Percentiles rank a stretch among this genome's conserved stretches.
Evolutionary conservation across 2,888 invertebrate genomes (phyloP).

Genomic region (Campaea margaritaria): DNA sequence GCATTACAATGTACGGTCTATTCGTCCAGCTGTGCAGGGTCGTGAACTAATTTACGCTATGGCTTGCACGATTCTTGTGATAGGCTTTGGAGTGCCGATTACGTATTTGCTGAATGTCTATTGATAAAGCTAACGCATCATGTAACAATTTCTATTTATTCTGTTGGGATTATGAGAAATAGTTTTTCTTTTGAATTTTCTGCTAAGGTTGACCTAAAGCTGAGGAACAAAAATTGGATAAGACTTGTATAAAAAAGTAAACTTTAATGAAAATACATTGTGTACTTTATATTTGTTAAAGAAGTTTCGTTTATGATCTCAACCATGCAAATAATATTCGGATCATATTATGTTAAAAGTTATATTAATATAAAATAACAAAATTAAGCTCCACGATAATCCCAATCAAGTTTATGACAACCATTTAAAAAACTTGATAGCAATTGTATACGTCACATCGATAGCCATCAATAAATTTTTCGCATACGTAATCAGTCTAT

Average conservation of each 20-base stretch:
- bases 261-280: too few species aligned
- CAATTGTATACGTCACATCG: slow-evolving; percentile 47
- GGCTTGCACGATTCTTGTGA: slow-evolving; percentile 59
- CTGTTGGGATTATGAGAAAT: too few species aligned
- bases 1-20: slow-evolving; percentile 67
- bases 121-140: slow-evolving; percentile 40
- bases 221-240: too few species aligned
- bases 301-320: too few species aligned
- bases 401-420: slow-evolving; percentile 30
- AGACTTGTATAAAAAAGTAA: too few species aligned
- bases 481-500: slow-evolving; percentile 56
- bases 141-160: slow-evolving; percentile 1
- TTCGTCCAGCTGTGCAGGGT: slow-evolving; percentile 73
- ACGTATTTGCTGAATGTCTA: slow-evolving; percentile 44
- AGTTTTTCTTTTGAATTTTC: too few species aligned
- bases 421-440: slow-evolving; percentile 27
- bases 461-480: slow-evolving; percentile 42
- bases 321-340: too few species aligned
- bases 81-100: slow-evolving; percentile 29
- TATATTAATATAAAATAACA: not conserved
- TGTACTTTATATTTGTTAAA: too few species aligned
- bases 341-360: too few species aligned
- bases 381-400: not conserved
- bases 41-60: slow-evolving; percentile 65
- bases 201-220: too few species aligned